A percentile compares a stretch with the other conserved stretches of the same genome.
These are phyloP conservation scores for Macrotus californicus DNA, from an alignment of 2,113 vertebrate species.

Conservation along the genomic window DNA sequence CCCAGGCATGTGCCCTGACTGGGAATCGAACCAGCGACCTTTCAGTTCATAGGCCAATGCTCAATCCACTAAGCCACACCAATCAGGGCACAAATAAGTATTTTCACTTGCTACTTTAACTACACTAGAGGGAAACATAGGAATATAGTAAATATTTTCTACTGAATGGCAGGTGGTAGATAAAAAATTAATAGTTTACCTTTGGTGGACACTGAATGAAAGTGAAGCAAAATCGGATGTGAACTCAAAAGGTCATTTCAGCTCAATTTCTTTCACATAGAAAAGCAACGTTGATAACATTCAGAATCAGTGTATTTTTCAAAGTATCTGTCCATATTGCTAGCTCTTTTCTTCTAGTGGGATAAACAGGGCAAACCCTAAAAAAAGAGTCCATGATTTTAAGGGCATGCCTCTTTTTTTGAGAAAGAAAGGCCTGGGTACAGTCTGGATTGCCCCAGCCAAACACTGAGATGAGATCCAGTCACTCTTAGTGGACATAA, in stretches of 20 bases:
- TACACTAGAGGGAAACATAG: not conserved
- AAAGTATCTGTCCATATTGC: constrained; percentile 27
- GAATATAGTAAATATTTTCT: constrained; percentile 36
- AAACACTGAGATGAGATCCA: not conserved
- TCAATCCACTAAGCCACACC: no score
- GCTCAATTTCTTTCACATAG: constrained; percentile 50
- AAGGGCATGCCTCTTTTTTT: not conserved
- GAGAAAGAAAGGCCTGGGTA: not conserved
- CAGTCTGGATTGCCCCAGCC: not conserved
- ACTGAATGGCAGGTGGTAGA: constrained; percentile 39
- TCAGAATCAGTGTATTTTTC: constrained; percentile 43
- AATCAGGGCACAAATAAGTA: not conserved
- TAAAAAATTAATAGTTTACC: constrained; percentile 71
- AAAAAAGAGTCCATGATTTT: not conserved
- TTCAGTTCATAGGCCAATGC: no score
- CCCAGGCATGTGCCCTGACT: no score
- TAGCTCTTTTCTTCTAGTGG: not conserved
- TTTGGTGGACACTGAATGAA: constrained; percentile 62
- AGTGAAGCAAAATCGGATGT: constrained; percentile 33
- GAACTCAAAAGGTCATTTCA: constrained; percentile 64
- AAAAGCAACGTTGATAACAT: constrained; percentile 45
- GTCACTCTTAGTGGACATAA: not conserved
- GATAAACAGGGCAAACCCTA: not conserved
- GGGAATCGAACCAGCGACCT: no score
- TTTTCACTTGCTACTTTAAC: constrained; percentile 37